Evolutionary conservation across 1,140 invertebrate genomes (phyloP).

Genomic region (Zaprionus inermis): DNA sequence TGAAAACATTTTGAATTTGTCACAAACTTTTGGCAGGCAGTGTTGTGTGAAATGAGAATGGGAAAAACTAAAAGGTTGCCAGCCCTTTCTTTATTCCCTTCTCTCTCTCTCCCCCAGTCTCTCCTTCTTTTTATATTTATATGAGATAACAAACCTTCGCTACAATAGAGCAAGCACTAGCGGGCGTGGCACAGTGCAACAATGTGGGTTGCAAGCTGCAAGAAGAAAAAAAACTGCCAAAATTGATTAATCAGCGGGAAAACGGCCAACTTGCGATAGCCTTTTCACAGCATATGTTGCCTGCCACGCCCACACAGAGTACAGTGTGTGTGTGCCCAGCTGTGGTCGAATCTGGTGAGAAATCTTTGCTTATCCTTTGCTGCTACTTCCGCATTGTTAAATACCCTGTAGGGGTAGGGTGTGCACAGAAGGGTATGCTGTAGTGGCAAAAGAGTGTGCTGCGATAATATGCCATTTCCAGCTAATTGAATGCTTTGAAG

Average conservation of each 20-base stretch:
- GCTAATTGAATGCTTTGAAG: not conserved
- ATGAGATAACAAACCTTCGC: conserved; percentile 14
- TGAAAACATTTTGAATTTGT: conserved; percentile 28
- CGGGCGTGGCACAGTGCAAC: conserved; percentile 23
- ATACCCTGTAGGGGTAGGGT: conserved; percentile 8
- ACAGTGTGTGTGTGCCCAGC: not conserved
- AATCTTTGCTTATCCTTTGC: conserved; percentile 33
- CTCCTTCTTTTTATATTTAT: conserved; percentile 21
- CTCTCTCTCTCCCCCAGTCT: not conserved
- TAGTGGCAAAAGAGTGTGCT: not conserved
- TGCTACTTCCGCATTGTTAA: conserved; percentile 22
- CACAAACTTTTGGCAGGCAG: conserved; percentile 20
- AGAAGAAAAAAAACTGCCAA: conserved; percentile 15
- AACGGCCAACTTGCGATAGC: conserved; percentile 7
- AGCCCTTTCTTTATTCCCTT: conserved; percentile 12
- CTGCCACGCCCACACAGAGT: conserved; percentile 19
- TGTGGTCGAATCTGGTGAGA: conserved; percentile 12
- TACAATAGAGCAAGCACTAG: conserved; percentile 10
- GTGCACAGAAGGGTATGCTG: not conserved
- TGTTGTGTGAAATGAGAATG: conserved; percentile 21
- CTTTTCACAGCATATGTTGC: conserved; percentile 12
- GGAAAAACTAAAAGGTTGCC: conserved; percentile 23
- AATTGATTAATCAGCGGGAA: conserved; percentile 28
- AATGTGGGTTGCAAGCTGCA: not conserved
- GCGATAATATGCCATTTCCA: not conserved